These are phyloP conservation scores for Lomographa bimaculata DNA, from an alignment of 2,888 invertebrate species.

Conservation along the genomic window DNA sequence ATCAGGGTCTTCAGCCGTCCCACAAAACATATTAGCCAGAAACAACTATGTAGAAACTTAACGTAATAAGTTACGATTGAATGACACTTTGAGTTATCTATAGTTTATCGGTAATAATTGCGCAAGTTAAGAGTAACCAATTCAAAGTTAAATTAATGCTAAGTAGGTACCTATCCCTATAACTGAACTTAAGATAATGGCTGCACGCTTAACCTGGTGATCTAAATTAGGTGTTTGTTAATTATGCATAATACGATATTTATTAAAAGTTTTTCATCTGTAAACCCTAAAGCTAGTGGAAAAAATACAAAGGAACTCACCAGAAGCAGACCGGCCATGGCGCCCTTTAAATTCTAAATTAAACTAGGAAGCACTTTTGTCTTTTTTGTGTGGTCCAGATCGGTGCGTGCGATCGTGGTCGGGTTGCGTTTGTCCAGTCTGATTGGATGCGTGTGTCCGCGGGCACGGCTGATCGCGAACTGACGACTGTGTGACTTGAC, in stretches of 20 bases:
- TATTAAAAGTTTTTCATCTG: too few relatives aligned
- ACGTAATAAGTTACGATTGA: too few relatives aligned
- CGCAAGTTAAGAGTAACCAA: slow-evolving; percentile 7
- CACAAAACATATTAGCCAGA: too few relatives aligned
- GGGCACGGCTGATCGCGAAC: slow-evolving; percentile 61
- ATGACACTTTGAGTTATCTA: too few relatives aligned
- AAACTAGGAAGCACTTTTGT: slow-evolving; percentile 66
- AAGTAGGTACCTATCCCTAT: too few relatives aligned
- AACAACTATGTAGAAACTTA: too few relatives aligned
- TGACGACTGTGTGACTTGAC: too few relatives aligned
- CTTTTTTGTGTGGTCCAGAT: slow-evolving; percentile 51
- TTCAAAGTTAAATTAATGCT: slow-evolving; percentile 7
- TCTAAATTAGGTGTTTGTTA: slow-evolving; percentile 16
- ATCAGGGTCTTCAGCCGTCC: too few relatives aligned
- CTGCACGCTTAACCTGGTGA: slow-evolving; percentile 19
- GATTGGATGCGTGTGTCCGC: slow-evolving; percentile 50
- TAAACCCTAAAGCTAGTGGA: slow-evolving; percentile 9
- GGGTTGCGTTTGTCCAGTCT: slow-evolving; percentile 24
- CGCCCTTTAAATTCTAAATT: slow-evolving; percentile 64
- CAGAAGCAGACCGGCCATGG: slow-evolving; percentile 59
- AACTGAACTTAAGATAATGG: too few relatives aligned
- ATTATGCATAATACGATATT: too few relatives aligned
- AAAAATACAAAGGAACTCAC: slow-evolving; percentile 50
- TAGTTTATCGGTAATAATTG: slow-evolving; percentile 19
- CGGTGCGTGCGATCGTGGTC: slow-evolving; percentile 33